phyloP scores from a whole-genome alignment of 2,797 vertebrate genomes.

The Takifugu ocellatus region DNA sequence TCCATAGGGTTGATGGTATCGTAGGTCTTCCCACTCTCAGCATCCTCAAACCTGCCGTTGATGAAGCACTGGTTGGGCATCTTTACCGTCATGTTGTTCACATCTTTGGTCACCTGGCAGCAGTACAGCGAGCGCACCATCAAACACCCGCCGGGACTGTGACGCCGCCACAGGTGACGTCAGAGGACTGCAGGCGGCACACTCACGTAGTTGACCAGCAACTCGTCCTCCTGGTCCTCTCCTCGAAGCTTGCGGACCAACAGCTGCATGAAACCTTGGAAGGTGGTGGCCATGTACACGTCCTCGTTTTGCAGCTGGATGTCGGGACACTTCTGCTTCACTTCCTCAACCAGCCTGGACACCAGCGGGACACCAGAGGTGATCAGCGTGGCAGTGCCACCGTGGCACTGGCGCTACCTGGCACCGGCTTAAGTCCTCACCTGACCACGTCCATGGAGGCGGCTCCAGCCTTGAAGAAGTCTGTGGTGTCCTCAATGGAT shows the following conservation, averaged over 20 bases:
- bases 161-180: not conserved
- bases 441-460: conserved; percentile 97
- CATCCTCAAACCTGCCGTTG: conserved; percentile 84
- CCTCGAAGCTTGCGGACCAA: conserved; percentile 86
- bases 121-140: not conserved
- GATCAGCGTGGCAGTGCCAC: not conserved
- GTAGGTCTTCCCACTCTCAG: conserved; percentile 84
- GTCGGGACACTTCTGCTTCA: conserved; percentile 84
- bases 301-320: conserved; percentile 91
- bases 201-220: conserved; percentile 85
- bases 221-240: conserved; percentile 84
- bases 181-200: not conserved
- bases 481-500: conserved; percentile 84
- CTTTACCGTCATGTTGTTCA: conserved; percentile 90
- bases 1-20: conserved; percentile 88
- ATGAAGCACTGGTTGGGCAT: conserved; percentile 97
- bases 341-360: conserved; percentile 89
- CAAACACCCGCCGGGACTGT: not conserved
- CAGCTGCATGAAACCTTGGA: conserved; percentile 90
- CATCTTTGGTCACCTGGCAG: conserved; percentile 80
- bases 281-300: conserved; percentile 92
- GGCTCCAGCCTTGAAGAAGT: conserved; percentile 97
- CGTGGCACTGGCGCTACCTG: too few species aligned
- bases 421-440: conserved; percentile 62
- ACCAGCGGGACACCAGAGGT: not conserved